phyloP scores from a whole-genome alignment of 2,797 vertebrate species.

The Smutsia temminckii region DNA sequence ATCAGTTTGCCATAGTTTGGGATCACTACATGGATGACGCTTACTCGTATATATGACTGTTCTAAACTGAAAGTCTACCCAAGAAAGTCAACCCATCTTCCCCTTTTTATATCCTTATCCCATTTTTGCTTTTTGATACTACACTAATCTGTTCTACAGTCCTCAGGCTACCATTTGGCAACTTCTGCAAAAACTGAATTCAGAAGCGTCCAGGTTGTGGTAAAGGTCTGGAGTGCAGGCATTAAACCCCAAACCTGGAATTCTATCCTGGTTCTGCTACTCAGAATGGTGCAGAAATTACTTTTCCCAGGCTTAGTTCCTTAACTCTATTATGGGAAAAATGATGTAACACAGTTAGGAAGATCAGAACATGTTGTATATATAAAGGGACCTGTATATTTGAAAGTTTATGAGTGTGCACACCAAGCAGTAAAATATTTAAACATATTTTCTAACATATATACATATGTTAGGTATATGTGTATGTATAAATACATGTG shows the following conservation, averaged over 20 bases:
- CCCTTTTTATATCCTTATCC: neutral
- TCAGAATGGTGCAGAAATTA: neutral
- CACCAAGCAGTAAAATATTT: neutral
- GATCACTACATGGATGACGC: neutral
- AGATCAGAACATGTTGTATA: neutral
- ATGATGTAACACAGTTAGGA: neutral
- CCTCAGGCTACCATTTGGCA: neutral
- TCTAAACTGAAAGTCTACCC: neutral
- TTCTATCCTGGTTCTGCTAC: neutral
- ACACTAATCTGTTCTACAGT: neutral
- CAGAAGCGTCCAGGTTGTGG: neutral
- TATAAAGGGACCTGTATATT: neutral
- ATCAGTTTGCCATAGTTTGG: neutral
- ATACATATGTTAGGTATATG: neutral
- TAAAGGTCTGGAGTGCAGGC: neutral
- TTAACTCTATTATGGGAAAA: neutral
- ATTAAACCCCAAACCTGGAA: neutral
- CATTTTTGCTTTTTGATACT: neutral
- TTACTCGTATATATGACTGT: neutral
- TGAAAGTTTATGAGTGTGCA: neutral
- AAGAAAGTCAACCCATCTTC: neutral
- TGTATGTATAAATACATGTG: neutral
- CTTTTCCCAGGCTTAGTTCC: neutral
- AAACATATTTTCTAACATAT: neutral
- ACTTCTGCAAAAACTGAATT: neutral